Evolutionary conservation across 2,797 vertebrate species (phyloP).

Genomic region (Lindbergichthys nudifrons): DNA sequence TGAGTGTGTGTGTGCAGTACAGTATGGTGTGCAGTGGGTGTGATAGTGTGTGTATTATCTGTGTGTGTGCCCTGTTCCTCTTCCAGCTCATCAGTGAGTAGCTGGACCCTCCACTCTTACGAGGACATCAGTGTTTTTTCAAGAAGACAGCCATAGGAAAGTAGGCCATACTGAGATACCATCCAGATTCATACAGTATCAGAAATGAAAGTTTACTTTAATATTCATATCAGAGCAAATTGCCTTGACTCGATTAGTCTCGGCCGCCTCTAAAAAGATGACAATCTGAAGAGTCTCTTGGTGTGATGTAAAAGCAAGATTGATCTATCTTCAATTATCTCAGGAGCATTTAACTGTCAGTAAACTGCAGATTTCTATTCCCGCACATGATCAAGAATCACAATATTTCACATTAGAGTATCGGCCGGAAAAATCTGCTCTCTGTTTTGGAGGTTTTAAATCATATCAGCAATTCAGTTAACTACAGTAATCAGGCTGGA

Average conservation of each 20-base stretch:
- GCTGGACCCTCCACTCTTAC: conserved; percentile 71
- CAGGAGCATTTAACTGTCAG: conserved; percentile 34
- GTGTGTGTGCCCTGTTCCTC: conserved; percentile 75
- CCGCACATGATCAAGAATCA: conserved; percentile 15
- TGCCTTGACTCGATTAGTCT: conserved; percentile 36
- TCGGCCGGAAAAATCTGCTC: conserved; percentile 26
- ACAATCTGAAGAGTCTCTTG: conserved; percentile 34
- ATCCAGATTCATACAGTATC: conserved; percentile 39
- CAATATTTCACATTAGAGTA: conserved; percentile 13
- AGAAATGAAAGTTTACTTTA: conserved; percentile 53
- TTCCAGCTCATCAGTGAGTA: conserved; percentile 79
- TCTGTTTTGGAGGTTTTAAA: conserved; percentile 16
- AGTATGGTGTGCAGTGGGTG: conserved; percentile 30
- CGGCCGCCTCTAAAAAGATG: conserved; percentile 31
- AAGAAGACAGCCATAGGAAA: conserved; percentile 74
- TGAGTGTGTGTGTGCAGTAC: conserved; percentile 23
- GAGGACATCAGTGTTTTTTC: conserved; percentile 77
- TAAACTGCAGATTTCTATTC: conserved; percentile 22
- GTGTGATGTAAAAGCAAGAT: conserved; percentile 42
- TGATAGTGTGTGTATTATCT: conserved; percentile 52
- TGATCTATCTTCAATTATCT: conserved; percentile 33
- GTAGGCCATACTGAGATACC: conserved; percentile 62
- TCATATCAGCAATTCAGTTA: conserved; percentile 28
- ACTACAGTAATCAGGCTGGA: conserved; percentile 29
- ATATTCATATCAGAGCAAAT: conserved; percentile 33